These are phyloP conservation scores for Phyllostomus hastatus DNA, from an alignment of 2,113 vertebrate species.

Conservation along the genomic window DNA sequence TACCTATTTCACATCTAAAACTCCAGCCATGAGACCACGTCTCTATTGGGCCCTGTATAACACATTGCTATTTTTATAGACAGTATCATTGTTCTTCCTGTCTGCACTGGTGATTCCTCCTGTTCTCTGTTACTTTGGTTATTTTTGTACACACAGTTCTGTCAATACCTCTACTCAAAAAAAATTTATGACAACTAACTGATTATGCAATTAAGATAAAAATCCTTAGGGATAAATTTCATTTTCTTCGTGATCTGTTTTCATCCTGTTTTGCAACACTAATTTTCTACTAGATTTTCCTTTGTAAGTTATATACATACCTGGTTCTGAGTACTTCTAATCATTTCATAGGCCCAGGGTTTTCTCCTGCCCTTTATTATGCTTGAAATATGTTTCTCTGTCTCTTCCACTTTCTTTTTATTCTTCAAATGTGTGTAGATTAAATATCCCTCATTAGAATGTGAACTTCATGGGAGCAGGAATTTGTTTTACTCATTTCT, in stretches of 20 bases:
- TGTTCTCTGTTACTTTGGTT: background rate
- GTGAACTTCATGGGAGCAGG: background rate
- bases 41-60: background rate
- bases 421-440: background rate
- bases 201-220: background rate
- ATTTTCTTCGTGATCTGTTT: background rate
- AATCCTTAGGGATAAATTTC: rapidly evolving
- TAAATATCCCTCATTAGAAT: background rate
- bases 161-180: background rate
- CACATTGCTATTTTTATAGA: background rate
- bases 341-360: background rate
- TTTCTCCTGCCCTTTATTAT: background rate
- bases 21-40: background rate
- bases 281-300: background rate
- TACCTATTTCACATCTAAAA: background rate
- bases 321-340: background rate
- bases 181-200: background rate
- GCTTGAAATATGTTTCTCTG: background rate
- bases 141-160: background rate
- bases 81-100: background rate
- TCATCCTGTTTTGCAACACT: background rate
- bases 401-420: background rate
- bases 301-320: background rate
- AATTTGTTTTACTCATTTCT: background rate
- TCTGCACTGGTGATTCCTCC: background rate